phyloP scores from a whole-genome alignment of 2,888 invertebrate species.

The Steinernema hermaphroditum region DNA sequence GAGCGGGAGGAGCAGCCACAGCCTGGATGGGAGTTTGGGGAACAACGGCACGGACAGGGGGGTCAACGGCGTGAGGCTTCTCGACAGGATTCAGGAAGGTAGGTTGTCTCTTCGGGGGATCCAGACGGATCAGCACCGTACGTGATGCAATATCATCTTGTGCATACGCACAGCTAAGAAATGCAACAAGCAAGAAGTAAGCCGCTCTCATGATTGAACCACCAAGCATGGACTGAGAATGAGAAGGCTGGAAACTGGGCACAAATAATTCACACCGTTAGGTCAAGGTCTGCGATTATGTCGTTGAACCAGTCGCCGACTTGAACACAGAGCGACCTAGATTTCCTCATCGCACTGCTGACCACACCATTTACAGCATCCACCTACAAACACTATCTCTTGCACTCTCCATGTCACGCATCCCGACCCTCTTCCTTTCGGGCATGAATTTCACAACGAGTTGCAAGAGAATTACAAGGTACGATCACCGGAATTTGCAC shows the following conservation, averaged over 20 bases:
- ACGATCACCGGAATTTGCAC: neutral
- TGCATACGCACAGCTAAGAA: conserved; percentile 18
- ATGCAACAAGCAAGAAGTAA: conserved; percentile 5
- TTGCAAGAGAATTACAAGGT: neutral
- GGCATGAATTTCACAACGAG: conserved; percentile 15
- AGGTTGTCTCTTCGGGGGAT: conserved; percentile 38
- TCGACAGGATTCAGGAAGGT: conserved; percentile 41
- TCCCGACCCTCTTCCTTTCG: conserved; percentile 18
- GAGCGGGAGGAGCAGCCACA: conserved; percentile 35
- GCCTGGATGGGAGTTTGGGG: conserved; percentile 28
- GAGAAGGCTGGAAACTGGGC: conserved; percentile 31
- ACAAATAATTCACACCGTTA: conserved; percentile 31
- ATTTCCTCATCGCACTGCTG: conserved; percentile 25
- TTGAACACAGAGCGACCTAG: conserved; percentile 29
- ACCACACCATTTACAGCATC: conserved; percentile 31
- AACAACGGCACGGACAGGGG: conserved; percentile 33
- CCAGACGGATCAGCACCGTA: conserved; percentile 45
- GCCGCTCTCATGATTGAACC: conserved; percentile 23
- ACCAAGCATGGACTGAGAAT: conserved; percentile 21
- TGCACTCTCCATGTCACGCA: conserved; percentile 24
- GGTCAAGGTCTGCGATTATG: conserved; percentile 31
- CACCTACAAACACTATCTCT: conserved; percentile 25
- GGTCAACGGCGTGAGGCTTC: conserved; percentile 54
- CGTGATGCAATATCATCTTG: conserved; percentile 38
- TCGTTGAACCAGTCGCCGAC: conserved; percentile 31